Evolutionary conservation across 1,140 invertebrate genomes (phyloP).

Genomic region (Drosophila gunungcola): DNA sequence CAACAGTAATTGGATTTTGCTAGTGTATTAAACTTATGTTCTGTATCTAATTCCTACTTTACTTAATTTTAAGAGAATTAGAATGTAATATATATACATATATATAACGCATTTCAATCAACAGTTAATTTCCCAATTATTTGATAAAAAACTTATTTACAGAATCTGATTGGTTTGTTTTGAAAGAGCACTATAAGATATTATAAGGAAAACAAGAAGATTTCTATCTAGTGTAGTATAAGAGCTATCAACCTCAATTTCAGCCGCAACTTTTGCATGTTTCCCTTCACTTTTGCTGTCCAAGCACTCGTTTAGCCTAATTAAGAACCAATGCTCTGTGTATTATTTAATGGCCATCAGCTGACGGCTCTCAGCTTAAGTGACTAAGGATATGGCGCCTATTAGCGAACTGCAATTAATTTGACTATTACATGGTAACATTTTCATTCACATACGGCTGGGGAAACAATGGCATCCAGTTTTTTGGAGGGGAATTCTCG

Average conservation of each 20-base stretch:
- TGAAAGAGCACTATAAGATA: background rate
- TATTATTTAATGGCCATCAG: slow-evolving; percentile 60
- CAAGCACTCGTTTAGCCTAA: slow-evolving; percentile 55
- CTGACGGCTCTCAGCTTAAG: slow-evolving; percentile 16
- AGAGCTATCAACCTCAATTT: slow-evolving; percentile 9
- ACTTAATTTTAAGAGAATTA: too few relatives aligned
- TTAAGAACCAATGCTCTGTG: slow-evolving; percentile 57
- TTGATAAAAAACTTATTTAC: background rate
- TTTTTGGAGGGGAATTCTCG: slow-evolving; percentile 16
- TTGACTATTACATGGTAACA: slow-evolving; percentile 33
- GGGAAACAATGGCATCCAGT: slow-evolving; percentile 34
- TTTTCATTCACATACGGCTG: slow-evolving; percentile 1
- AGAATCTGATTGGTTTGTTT: background rate
- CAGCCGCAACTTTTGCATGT: slow-evolving; percentile 14
- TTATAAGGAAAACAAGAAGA: slow-evolving; percentile 1
- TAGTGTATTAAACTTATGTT: too few relatives aligned
- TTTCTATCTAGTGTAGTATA: slow-evolving; percentile 9
- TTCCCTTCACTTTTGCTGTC: slow-evolving; percentile 33
- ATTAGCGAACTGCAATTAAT: slow-evolving; percentile 70
- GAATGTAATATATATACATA: too few relatives aligned
- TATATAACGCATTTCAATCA: background rate
- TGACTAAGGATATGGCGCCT: slow-evolving; percentile 22
- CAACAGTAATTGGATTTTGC: too few relatives aligned
- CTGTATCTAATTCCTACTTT: too few relatives aligned
- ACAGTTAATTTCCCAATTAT: background rate